Evolutionary conservation across 2,113 vertebrate species (phyloP), one percentile per base, ranked within the genome.

Genomic region (Phocoena phocoena): DNA sequence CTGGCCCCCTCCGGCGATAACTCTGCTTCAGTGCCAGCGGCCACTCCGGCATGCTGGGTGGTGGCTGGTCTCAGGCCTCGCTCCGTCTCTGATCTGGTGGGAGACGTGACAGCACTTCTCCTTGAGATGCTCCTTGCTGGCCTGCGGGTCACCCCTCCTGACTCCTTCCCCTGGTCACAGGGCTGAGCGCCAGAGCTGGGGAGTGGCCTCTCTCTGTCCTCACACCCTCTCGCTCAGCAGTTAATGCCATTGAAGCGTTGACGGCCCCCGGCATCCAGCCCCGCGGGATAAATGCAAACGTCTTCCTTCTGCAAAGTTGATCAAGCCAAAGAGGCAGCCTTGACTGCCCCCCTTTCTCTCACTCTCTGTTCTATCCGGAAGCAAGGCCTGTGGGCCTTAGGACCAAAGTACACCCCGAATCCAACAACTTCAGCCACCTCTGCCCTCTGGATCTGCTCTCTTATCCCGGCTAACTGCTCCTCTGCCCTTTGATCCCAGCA

Each of bases 201-300:
- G 28, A 3, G 1, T 15, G 1, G 73, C 74, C 17, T 9, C 25
- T 28, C 44, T 31, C 73, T n/a, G 50, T 50, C 31, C 76, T n/a
- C 50, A 4, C 3, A 1, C 18, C 31, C 47, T 33, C 50, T n/a
- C 18, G 0, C 36, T 36, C 36, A 36, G 76, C 7, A 20, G 11
- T 8, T 21, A 55, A 55, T 0, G 3, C 20, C 33, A 25, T 1
- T 11, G 50, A 21, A 55, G 50, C 0, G 1, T 33, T 36, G 76
- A 14, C 5, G 0, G 21, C 31, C 50, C 33, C 31, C 6, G 18
- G 21, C 28, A 18, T 10, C 58, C 21, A 4, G 76, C 50, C 77
- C 7, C 3, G 20, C 4, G 50, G 10, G 14, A n/a, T 13, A 15
- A 23, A 3, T 2, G 76, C 31, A 11, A 53, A 21, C 9, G 9